Base-by-base conservation (phyloP, 2,888 invertebrate species). In the Nemoura dubitans region DNA sequence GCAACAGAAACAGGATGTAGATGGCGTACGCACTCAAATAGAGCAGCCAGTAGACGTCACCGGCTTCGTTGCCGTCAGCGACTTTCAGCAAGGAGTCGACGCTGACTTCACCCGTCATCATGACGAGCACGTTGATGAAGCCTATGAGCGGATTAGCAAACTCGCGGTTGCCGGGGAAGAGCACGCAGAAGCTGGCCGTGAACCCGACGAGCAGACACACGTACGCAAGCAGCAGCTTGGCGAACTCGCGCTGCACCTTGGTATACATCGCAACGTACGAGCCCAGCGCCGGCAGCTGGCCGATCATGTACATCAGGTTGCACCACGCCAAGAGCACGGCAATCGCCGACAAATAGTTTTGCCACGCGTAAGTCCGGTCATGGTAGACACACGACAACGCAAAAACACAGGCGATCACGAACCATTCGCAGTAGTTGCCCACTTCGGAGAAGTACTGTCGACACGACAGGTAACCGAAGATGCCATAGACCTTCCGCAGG, bases 221-320 rank as follows among this genome's bases (percentile, higher is more conserved):
- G 90, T 97, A 97, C 0, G 97, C 97, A 92, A 97, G 93, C 85
- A 97, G 93, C n/a, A 97, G 92, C 90, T 97, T 96, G 7, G 96
- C 96, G 89, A 97, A 97, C 92, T 97, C 97, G 83, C 95, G 96
- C 90, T 96, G 96, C 0, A 97, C 97, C 91, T 96, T 95, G 0
- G 97, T 97, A 89, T 97, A 97, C 97, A 97, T 97, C 0, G 97
- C 97, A 2, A 97, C 97, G 90, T 97, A 97, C 0, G 97, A 96
- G 26, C 97, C 97, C 90, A 97, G 96, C 85, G 97, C 94, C 0
- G 97, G 97, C 76, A 97, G 92, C 89, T 97, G 96, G 0, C 97
- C 97, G 87, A 97, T 95, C 96, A 97, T 97, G 36, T 89, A 92
- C 96, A 97, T 97, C n/a, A 97, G 92, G 91, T 97, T 97, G 5